Conservation (phyloP, 2,113 vertebrate species). For the Pelobates fuscus region DNA sequence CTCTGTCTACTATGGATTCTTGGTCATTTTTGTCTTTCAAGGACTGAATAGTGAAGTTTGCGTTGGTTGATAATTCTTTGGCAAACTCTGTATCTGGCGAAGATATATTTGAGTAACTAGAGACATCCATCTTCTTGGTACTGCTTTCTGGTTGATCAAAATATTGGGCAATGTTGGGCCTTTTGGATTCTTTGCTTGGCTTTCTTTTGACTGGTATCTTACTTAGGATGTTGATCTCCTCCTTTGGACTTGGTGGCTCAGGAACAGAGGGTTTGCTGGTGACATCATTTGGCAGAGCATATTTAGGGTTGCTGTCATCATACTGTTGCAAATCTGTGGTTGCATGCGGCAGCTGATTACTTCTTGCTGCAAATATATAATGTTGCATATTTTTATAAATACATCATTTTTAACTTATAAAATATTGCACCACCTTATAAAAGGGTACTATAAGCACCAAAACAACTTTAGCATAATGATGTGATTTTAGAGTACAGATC, state of each 20-base stretch:
- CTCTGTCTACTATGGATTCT: slow-evolving; percentile 49
- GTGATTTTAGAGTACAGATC: no score
- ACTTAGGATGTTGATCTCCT: slow-evolving; percentile 51
- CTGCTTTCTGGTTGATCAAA: slow-evolving; percentile 27
- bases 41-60: slow-evolving; percentile 55
- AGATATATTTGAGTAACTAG: not conserved
- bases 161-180: fast-evolving
- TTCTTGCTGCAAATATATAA: slow-evolving; percentile 47
- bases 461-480: no score
- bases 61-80: slow-evolving; percentile 2
- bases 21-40: slow-evolving; percentile 60
- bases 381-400: slow-evolving; percentile 20
- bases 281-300: slow-evolving; percentile 32
- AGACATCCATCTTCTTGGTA: slow-evolving; percentile 2
- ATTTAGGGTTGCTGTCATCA: slow-evolving; percentile 19
- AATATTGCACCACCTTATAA: no score
- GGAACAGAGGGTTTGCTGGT: not conserved
- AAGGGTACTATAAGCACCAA: no score
- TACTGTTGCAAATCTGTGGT: slow-evolving; percentile 39
- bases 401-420: no score
- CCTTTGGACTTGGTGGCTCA: not conserved
- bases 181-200: slow-evolving; percentile 48
- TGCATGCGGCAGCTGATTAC: not conserved
- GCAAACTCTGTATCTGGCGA: slow-evolving; percentile 2
- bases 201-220: slow-evolving; percentile 63